Conservation (phyloP, 2,113 vertebrate species). For the Menura novaehollandiae region DNA sequence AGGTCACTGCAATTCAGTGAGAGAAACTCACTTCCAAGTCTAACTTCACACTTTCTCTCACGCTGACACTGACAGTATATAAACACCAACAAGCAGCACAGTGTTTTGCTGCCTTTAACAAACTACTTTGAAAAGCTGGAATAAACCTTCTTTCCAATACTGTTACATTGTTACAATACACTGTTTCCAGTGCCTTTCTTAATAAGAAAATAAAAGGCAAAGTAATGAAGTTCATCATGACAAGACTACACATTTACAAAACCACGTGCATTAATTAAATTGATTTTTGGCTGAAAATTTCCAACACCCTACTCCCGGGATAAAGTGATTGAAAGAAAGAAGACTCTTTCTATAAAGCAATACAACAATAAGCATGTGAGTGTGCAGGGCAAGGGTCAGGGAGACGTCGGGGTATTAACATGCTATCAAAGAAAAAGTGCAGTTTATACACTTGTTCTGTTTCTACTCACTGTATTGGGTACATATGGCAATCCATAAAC, state of each 20-base stretch:
- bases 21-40: neutral
- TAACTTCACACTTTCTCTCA: neutral
- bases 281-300: neutral
- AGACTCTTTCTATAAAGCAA: neutral
- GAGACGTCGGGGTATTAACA: neutral
- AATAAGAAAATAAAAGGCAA: neutral
- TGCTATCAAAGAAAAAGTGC: neutral
- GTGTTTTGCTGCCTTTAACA: neutral
- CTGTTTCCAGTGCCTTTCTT: neutral
- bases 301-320: neutral
- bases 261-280: neutral
- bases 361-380: neutral
- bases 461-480: constrained; percentile 86
- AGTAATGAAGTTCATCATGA: neutral
- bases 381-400: neutral
- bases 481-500: constrained; percentile 90
- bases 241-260: neutral
- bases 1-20: neutral
- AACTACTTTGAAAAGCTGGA: neutral
- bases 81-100: neutral
- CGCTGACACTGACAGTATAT: neutral
- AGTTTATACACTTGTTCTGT: neutral
- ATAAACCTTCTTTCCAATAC: neutral
- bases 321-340: neutral
- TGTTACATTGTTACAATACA: no score